Conservation (phyloP, 2,113 vertebrate genomes). For the Sceloporus undulatus region DNA sequence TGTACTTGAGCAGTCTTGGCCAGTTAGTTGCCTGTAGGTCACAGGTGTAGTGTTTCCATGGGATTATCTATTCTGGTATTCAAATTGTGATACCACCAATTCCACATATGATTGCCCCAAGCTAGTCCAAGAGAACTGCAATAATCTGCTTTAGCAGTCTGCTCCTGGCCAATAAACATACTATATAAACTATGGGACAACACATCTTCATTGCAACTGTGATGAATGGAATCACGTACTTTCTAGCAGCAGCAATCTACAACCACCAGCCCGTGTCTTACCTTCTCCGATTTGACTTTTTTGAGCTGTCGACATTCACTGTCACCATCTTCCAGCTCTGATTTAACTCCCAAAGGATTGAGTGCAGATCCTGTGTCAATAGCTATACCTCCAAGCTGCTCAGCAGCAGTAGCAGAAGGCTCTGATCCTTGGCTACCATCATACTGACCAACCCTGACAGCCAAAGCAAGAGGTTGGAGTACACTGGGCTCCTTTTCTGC, state of each 20-base stretch:
- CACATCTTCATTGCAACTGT: fast-evolving
- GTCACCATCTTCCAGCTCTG: conserved; percentile 94
- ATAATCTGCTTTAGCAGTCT: not conserved
- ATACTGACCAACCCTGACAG: conserved; percentile 87
- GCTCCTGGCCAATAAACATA: not conserved
- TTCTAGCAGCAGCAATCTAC: not conserved
- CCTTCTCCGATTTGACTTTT: conserved; percentile 98
- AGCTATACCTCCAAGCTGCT: conserved; percentile 95
- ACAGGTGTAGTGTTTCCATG: too few relatives aligned
- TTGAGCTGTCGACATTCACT: conserved; percentile 92
- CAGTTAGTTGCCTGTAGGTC: not conserved
- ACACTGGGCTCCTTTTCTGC: conserved; percentile 91
- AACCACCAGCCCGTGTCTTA: conserved; percentile 74
- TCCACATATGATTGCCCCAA: not conserved
- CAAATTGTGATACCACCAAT: not conserved
- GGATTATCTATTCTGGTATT: not conserved
- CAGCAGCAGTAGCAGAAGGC: conserved; percentile 79
- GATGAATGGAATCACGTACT: fast-evolving
- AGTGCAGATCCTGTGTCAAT: conserved; percentile 93
- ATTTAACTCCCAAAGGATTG: conserved; percentile 91
- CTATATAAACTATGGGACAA: not conserved
- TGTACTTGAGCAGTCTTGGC: not conserved
- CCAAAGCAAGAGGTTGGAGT: conserved; percentile 88
- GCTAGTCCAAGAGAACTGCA: not conserved
- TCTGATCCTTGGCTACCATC: conserved; percentile 89